A percentile compares a stretch with the other conserved stretches of the same genome.
Conservation (phyloP, 2,888 invertebrate genomes). For the Lapara coniferarum region DNA sequence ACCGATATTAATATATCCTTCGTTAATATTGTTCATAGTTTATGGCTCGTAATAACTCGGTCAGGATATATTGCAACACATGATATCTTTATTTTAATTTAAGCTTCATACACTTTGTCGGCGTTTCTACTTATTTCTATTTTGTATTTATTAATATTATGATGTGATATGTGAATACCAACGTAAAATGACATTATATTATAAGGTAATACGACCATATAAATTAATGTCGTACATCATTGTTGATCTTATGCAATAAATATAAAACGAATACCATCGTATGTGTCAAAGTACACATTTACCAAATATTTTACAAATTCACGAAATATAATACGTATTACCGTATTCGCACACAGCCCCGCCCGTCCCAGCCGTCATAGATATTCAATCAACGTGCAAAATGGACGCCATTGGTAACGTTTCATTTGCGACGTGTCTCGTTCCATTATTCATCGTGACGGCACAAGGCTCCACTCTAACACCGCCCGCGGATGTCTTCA, state of each 20-base stretch:
- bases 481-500: constrained; percentile 1
- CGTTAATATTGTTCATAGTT: constrained; percentile 12
- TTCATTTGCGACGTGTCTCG: constrained; percentile 50
- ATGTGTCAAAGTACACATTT: no score
- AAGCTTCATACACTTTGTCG: neutral
- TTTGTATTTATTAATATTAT: no score
- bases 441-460: constrained; percentile 57
- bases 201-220: no score
- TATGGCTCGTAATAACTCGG: neutral
- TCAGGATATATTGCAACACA: neutral
- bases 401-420: constrained; percentile 43
- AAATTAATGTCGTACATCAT: no score
- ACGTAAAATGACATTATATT: no score
- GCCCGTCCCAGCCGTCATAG: neutral
- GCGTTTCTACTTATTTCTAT: no score
- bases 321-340: neutral
- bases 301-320: neutral
- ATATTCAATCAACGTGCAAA: constrained; percentile 33
- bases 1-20: constrained; percentile 16
- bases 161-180: no score
- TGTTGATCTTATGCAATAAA: no score
- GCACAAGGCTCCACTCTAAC: constrained; percentile 4
- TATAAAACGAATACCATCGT: no score
- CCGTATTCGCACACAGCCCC: neutral
- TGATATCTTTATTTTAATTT: neutral